phyloP scores from a whole-genome alignment of 2,888 invertebrate species.

The Synanthedon vespiformis region DNA sequence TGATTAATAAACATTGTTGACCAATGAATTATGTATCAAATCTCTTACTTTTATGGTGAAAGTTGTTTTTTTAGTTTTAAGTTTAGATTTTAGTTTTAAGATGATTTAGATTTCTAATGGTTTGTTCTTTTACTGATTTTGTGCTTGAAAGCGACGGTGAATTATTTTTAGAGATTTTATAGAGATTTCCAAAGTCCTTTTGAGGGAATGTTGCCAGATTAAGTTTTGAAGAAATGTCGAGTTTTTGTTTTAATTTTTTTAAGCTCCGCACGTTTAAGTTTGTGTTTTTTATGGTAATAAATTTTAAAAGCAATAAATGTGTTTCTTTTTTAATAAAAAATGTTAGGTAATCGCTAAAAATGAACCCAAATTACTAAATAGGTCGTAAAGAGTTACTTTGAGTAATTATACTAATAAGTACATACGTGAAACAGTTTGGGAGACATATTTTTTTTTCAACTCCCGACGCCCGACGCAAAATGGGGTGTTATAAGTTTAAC shows the following conservation, averaged over 20 bases:
- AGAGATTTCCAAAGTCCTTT: too few species aligned
- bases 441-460: too few species aligned
- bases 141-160: slow-evolving; percentile 14
- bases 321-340: background rate
- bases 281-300: slow-evolving; percentile 47
- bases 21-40: slow-evolving; percentile 54
- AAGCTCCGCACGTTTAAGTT: slow-evolving; percentile 44
- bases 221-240: too few species aligned
- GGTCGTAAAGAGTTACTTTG: too few species aligned
- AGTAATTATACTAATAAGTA: too few species aligned
- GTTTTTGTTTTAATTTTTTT: slow-evolving; percentile 25
- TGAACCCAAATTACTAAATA: too few species aligned
- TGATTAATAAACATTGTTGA: slow-evolving; percentile 8
- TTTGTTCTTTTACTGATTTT: slow-evolving; percentile 38
- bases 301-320: background rate
- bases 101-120: slow-evolving; percentile 32
- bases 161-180: background rate
- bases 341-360: too few species aligned
- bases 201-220: too few species aligned
- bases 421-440: too few species aligned
- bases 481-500: too few species aligned
- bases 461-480: too few species aligned
- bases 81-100: slow-evolving; percentile 32
- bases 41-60: slow-evolving; percentile 21
- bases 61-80: slow-evolving; percentile 45